Evolutionary conservation across 2,888 invertebrate species (phyloP).

Genomic region (Petrolisthes cinctipes): DNA sequence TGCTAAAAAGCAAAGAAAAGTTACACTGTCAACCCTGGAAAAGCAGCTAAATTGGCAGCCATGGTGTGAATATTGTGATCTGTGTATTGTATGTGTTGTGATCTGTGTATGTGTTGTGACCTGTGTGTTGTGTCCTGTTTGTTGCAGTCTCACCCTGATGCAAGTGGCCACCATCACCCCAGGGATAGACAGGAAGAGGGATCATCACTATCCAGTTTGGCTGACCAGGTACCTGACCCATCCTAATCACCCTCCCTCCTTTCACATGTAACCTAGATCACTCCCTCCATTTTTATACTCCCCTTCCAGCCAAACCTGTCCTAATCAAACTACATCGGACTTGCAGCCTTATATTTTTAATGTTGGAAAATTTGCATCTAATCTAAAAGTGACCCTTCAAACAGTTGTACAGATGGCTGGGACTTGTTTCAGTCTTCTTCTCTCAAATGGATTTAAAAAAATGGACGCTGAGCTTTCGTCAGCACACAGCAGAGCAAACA

Average conservation of each 20-base stretch:
- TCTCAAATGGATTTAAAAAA: background rate
- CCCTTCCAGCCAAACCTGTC: too few relatives aligned
- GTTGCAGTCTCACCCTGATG: slow-evolving; percentile 51
- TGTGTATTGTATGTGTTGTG: background rate
- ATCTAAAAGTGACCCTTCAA: too few relatives aligned
- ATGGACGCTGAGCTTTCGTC: slow-evolving; percentile 17
- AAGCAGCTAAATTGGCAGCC: too few relatives aligned
- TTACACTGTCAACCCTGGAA: background rate
- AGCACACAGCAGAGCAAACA: background rate
- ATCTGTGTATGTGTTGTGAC: slow-evolving; percentile 53
- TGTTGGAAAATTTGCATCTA: too few relatives aligned
- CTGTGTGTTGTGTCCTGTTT: slow-evolving; percentile 42
- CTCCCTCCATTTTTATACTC: background rate
- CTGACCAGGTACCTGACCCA: slow-evolving; percentile 51
- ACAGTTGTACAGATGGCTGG: too few relatives aligned
- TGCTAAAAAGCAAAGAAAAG: background rate
- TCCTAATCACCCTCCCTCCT: background rate
- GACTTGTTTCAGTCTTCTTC: background rate
- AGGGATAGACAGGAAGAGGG: slow-evolving; percentile 54
- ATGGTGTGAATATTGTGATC: background rate
- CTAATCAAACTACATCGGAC: too few relatives aligned
- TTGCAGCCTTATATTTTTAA: too few relatives aligned
- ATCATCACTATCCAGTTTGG: slow-evolving; percentile 50
- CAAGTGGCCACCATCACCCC: slow-evolving; percentile 42
- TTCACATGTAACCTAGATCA: background rate